These are phyloP conservation scores for Spondyliosoma cantharus DNA, from an alignment of 2,797 vertebrate species.

Conservation along the genomic window DNA sequence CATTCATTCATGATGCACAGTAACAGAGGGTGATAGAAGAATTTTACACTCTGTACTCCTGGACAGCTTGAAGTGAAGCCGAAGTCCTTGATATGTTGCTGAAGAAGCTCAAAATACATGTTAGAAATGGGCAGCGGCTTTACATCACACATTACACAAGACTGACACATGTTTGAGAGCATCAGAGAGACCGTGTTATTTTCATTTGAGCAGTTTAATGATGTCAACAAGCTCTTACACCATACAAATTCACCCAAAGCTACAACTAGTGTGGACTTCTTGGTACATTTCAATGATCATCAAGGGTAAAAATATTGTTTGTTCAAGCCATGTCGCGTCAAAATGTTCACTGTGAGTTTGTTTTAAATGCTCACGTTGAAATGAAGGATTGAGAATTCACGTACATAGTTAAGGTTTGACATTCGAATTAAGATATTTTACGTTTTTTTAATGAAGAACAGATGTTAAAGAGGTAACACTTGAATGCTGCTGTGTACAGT, in stretches of 20 bases:
- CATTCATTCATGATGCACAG: neutral
- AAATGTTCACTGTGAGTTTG: constrained; percentile 2
- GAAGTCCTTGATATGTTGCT: neutral
- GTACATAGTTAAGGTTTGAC: neutral
- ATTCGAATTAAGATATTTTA: neutral
- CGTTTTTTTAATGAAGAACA: neutral
- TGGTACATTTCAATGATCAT: no score
- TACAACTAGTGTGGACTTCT: neutral
- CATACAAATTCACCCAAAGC: constrained; percentile 3
- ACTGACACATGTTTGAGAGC: neutral
- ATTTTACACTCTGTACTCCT: neutral
- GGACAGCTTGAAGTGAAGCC: neutral
- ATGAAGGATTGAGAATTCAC: neutral
- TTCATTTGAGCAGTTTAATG: neutral
- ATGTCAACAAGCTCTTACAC: neutral
- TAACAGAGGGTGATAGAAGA: neutral
- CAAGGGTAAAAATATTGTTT: neutral
- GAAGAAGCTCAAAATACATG: neutral
- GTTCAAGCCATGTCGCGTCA: neutral
- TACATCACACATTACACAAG: neutral
- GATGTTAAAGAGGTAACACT: no score
- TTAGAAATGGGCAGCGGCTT: neutral
- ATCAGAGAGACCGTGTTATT: neutral
- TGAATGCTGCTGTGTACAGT: neutral
- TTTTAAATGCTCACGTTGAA: neutral